Conservation (phyloP, 64 coral and sea anemone genomes). For the Actinia tenebrosa region DNA sequence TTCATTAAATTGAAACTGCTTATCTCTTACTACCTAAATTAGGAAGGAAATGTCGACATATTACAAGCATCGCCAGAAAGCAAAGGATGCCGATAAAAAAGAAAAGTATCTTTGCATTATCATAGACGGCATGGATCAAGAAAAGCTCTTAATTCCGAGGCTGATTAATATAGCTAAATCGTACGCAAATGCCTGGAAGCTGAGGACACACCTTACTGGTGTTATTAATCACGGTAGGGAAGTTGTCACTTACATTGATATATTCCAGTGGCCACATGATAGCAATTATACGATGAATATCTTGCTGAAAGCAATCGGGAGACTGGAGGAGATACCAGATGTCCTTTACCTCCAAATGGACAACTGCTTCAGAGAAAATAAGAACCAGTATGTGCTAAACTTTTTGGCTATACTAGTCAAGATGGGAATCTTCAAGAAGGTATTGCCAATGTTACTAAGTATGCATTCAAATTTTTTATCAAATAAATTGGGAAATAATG, state of each 20-base stretch:
- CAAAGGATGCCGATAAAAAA: neutral
- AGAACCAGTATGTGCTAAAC: conserved; percentile 29
- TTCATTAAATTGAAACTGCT: too few relatives aligned
- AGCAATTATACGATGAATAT: conserved; percentile 16
- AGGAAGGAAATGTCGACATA: conserved; percentile 24
- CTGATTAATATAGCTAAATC: neutral
- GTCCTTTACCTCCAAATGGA: conserved; percentile 32
- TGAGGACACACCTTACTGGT: conserved; percentile 37
- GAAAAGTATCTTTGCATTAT: conserved; percentile 23
- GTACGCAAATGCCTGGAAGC: conserved; percentile 23
- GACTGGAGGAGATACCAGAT: conserved; percentile 15
- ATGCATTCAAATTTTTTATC: too few relatives aligned
- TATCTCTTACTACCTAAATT: too few relatives aligned
- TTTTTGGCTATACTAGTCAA: conserved; percentile 22
- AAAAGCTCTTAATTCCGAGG: conserved; percentile 23
- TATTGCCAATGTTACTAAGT: too few relatives aligned
- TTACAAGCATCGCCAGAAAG: conserved; percentile 29
- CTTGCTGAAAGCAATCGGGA: neutral
- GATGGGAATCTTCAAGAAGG: conserved; percentile 24
- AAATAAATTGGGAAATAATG: too few relatives aligned
- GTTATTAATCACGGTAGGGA: conserved; percentile 28
- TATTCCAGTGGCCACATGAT: conserved; percentile 33
- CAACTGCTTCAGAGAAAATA: conserved; percentile 40
- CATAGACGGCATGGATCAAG: conserved; percentile 41
- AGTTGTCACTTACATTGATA: conserved; percentile 8